phyloP scores from a whole-genome alignment of 2,888 invertebrate genomes.

The Hyposoter dolosus region DNA sequence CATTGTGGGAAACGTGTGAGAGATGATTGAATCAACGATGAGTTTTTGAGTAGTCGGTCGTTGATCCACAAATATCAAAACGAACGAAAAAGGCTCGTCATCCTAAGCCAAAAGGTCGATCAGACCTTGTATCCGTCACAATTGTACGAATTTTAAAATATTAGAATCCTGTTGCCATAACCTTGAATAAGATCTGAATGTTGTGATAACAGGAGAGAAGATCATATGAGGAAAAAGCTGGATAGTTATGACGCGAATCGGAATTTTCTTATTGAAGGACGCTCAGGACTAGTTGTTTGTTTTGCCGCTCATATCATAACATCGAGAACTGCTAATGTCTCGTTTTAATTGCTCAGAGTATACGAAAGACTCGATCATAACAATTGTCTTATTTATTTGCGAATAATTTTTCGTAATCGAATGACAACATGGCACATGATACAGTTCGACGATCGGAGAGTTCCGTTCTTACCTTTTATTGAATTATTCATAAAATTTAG shows the following conservation, averaged over 20 bases:
- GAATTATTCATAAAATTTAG: neutral
- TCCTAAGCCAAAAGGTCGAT: constrained; percentile 4
- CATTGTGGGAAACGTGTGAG: neutral
- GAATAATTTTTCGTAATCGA: neutral
- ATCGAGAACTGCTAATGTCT: neutral
- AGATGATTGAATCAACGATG: neutral
- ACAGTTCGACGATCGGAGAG: too few relatives aligned
- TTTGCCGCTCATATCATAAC: neutral
- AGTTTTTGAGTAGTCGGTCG: neutral
- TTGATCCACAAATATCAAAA: neutral
- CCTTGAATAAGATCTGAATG: neutral
- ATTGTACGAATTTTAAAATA: neutral
- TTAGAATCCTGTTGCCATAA: neutral
- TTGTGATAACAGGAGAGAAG: neutral
- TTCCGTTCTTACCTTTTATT: neutral
- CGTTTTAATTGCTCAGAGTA: neutral
- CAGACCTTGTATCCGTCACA: neutral
- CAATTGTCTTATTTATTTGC: neutral
- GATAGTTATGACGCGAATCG: constrained; percentile 56
- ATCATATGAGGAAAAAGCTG: neutral
- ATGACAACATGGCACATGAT: neutral
- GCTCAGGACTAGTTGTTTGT: constrained; percentile 8
- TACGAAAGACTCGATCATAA: neutral
- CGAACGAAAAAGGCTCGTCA: neutral
- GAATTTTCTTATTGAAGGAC: constrained; percentile 48